These are phyloP conservation scores for Lasioglossum malachurum DNA, from an alignment of 2,888 invertebrate genomes.

Conservation along the genomic window DNA sequence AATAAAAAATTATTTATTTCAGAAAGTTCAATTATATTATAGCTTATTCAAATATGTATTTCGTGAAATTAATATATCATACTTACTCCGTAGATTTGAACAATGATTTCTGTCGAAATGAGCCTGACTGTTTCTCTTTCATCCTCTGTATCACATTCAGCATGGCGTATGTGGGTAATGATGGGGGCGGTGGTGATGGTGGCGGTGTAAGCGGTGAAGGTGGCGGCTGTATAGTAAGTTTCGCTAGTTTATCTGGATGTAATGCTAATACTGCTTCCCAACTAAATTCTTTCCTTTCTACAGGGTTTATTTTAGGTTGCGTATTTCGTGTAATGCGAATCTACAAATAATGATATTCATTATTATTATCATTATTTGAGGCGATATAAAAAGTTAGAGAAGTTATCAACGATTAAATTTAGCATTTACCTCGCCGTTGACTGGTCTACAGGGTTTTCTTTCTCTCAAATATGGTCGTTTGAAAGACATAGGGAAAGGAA, in stretches of 20 bases:
- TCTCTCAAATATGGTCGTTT: constrained; percentile 80
- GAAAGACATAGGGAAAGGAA: constrained; percentile 70
- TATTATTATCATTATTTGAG: neutral
- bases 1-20: neutral
- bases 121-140: constrained; percentile 86
- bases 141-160: constrained; percentile 88
- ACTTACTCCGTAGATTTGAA: constrained; percentile 79
- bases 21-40: neutral
- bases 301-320: constrained; percentile 62
- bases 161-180: constrained; percentile 90
- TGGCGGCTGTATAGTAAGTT: constrained; percentile 78
- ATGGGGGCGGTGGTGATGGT: constrained; percentile 78
- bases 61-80: constrained; percentile 24
- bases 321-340: constrained; percentile 82
- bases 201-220: constrained; percentile 76
- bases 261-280: constrained; percentile 85
- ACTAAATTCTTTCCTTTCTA: constrained; percentile 81
- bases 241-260: constrained; percentile 85
- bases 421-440: constrained; percentile 80
- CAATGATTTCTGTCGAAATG: constrained; percentile 72
- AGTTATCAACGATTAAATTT: neutral
- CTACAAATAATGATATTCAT: constrained; percentile 65
- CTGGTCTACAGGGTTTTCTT: constrained; percentile 82
- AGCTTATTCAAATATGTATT: neutral
- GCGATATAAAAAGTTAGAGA: neutral